Conservation (phyloP, 1,140 invertebrate genomes). For the Micrasema longulum region DNA sequence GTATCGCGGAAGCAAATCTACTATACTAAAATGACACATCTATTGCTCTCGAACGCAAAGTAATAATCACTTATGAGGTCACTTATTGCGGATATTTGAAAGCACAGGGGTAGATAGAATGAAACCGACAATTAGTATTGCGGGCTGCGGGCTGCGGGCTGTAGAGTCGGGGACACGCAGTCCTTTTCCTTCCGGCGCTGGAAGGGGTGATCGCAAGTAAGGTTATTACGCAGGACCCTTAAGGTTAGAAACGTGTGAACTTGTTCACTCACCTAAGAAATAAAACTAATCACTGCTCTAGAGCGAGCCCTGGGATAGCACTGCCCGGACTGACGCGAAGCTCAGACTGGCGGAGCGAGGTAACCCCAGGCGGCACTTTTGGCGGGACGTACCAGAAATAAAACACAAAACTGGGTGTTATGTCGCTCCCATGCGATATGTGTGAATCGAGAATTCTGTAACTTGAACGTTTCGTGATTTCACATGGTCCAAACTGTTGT, state of each 20-base stretch:
- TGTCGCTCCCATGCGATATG: slow-evolving; percentile 43
- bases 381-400: slow-evolving; percentile 48
- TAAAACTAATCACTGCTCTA: slow-evolving; percentile 45
- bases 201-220: not conserved
- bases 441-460: slow-evolving; percentile 44
- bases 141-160: too few relatives aligned
- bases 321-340: slow-evolving; percentile 49
- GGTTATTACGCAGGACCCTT: not conserved
- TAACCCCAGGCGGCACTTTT: slow-evolving; percentile 34
- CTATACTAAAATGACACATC: too few relatives aligned
- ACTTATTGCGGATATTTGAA: slow-evolving; percentile 6
- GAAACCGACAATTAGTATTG: too few relatives aligned
- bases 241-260: slow-evolving; percentile 39
- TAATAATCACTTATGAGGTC: slow-evolving; percentile 15
- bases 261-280: slow-evolving; percentile 49
- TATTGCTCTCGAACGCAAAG: slow-evolving; percentile 3
- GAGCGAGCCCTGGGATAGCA: slow-evolving; percentile 50
- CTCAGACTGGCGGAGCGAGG: slow-evolving; percentile 43
- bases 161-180: too few relatives aligned
- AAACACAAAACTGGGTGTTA: slow-evolving; percentile 44
- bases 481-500: slow-evolving; percentile 36
- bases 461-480: slow-evolving; percentile 47
- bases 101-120: too few relatives aligned
- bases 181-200: not conserved
- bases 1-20: too few relatives aligned